phyloP scores from a whole-genome alignment of 2,888 invertebrate genomes.

The Caenorhabditis wallacei region DNA sequence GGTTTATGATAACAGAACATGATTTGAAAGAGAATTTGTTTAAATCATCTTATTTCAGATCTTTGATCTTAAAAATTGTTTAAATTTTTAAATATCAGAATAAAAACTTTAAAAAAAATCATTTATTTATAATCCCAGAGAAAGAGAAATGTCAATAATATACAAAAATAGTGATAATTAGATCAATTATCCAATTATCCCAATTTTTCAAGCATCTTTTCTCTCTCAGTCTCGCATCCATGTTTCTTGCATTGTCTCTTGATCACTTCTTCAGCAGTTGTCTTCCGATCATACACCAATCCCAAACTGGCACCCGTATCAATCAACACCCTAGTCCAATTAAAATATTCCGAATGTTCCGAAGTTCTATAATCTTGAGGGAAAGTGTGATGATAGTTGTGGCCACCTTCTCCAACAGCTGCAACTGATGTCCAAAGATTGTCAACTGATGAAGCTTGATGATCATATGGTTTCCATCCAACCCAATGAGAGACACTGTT shows the following conservation, averaged over 20 bases:
- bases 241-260: slow-evolving; percentile 68
- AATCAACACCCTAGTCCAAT: slow-evolving; percentile 78
- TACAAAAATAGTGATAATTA: neutral
- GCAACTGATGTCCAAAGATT: slow-evolving; percentile 76
- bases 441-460: slow-evolving; percentile 83
- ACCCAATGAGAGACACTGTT: slow-evolving; percentile 83
- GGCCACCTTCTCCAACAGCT: slow-evolving; percentile 84
- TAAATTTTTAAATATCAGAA: too few species aligned
- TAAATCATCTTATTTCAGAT: too few species aligned
- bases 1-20: too few species aligned
- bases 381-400: slow-evolving; percentile 85
- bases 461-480: slow-evolving; percentile 93
- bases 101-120: too few species aligned
- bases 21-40: too few species aligned
- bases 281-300: slow-evolving; percentile 79
- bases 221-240: slow-evolving; percentile 43
- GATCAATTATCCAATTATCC: slow-evolving; percentile 32
- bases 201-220: slow-evolving; percentile 50
- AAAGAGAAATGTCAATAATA: neutral
- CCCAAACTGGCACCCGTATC: slow-evolving; percentile 77
- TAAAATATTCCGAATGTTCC: slow-evolving; percentile 74
- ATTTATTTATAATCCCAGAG: too few species aligned
- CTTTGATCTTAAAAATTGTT: too few species aligned
- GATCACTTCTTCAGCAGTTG: slow-evolving; percentile 63
- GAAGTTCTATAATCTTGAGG: slow-evolving; percentile 83